Percentiles rank a stretch among this genome's conserved stretches.
Evolutionary conservation across 2,797 vertebrate species (phyloP).

Genomic region (Hoplostethus atlanticus): DNA sequence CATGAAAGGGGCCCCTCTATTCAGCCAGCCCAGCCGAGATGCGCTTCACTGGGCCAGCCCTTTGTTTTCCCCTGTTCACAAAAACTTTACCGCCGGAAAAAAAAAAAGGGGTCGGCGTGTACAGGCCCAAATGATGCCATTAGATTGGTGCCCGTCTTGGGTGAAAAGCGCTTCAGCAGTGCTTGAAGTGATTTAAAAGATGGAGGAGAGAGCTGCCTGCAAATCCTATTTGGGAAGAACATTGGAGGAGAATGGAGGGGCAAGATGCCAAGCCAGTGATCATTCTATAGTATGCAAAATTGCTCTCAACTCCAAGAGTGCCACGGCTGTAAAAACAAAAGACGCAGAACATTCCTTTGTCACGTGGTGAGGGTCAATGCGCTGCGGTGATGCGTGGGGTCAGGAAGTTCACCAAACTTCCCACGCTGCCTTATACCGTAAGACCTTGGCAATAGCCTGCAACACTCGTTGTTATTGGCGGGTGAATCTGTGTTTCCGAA

Average conservation of each 20-base stretch:
- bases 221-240: conserved; percentile 80
- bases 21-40: conserved; percentile 77
- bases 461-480: conserved; percentile 52
- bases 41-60: conserved; percentile 78
- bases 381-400: conserved; percentile 73
- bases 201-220: conserved; percentile 70
- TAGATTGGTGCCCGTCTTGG: conserved; percentile 78
- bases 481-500: conserved; percentile 41
- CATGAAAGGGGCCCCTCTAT: conserved; percentile 84
- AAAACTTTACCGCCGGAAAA: conserved; percentile 65
- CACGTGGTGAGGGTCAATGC: conserved; percentile 77
- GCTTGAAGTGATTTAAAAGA: conserved; percentile 84
- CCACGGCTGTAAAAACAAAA: conserved; percentile 79
- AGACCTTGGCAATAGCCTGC: conserved; percentile 33
- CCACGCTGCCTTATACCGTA: conserved; percentile 72
- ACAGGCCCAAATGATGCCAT: conserved; percentile 81
- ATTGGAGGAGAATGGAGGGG: conserved; percentile 70
- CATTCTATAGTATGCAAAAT: conserved; percentile 79
- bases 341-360: conserved; percentile 73
- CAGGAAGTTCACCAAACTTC: conserved; percentile 80
- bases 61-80: conserved; percentile 80
- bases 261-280: conserved; percentile 75
- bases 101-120: conserved; percentile 73
- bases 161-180: conserved; percentile 74
- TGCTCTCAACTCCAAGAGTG: conserved; percentile 76